phyloP scores from a whole-genome alignment of 2,797 vertebrate genomes.

The Cyprinodon diabolis region DNA sequence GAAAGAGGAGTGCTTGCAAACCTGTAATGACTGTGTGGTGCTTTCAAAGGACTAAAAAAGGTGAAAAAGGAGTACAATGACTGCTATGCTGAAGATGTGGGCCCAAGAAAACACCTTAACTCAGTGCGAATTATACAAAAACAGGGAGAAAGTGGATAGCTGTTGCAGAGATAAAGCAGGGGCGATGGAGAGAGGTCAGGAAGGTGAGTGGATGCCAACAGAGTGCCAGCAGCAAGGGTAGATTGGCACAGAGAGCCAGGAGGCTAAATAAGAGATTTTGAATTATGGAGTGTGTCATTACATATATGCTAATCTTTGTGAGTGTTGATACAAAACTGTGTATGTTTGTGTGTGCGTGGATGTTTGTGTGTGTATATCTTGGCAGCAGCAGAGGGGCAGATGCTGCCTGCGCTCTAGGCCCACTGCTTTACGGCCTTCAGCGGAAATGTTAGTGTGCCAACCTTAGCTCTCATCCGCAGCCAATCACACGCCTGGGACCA shows the following conservation, averaged over 20 bases:
- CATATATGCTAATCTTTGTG: conserved; percentile 53
- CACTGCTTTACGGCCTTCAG: conserved; percentile 83
- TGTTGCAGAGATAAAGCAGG: conserved; percentile 43
- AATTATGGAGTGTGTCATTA: conserved; percentile 63
- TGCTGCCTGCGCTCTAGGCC: conserved; percentile 81
- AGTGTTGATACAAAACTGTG: conserved; percentile 49
- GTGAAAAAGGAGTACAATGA: conserved; percentile 48
- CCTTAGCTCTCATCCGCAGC: conserved; percentile 75
- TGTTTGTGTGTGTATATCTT: conserved; percentile 61
- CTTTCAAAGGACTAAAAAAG: conserved; percentile 40
- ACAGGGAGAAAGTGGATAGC: conserved; percentile 35
- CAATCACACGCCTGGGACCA: conserved; percentile 72
- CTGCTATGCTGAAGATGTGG: conserved; percentile 21
- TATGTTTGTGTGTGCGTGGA: conserved; percentile 12
- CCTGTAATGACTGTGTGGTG: conserved; percentile 50
- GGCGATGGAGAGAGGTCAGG: conserved; percentile 50
- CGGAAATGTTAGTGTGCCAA: conserved; percentile 81
- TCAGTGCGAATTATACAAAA: conserved; percentile 38
- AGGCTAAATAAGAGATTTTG: conserved; percentile 52
- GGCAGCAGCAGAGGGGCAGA: conserved; percentile 79
- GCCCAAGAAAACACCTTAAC: conserved; percentile 50
- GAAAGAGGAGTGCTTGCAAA: conserved; percentile 26
- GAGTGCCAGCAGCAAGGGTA: conserved; percentile 44
- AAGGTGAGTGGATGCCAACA: conserved; percentile 44
- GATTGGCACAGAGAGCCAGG: conserved; percentile 40